These are phyloP conservation scores for Leucoraja erinaceus DNA, from an alignment of 2,113 vertebrate genomes.

Conservation along the genomic window DNA sequence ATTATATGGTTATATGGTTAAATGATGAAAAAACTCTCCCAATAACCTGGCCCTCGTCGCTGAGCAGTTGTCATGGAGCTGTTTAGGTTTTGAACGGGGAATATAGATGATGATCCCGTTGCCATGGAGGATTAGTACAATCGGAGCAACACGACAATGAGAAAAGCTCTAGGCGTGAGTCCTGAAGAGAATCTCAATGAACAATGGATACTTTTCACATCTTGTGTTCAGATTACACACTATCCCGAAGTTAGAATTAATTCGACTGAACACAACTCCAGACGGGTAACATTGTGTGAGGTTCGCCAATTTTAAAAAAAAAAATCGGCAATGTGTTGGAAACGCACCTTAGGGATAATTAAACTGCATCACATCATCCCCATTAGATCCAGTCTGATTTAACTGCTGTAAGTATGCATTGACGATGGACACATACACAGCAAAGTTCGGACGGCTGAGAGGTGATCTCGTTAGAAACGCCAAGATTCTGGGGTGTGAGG, in stretches of 20 bases:
- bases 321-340: not conserved
- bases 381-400: not conserved
- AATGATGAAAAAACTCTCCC: not conserved
- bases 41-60: not conserved
- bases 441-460: no score
- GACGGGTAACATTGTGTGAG: not conserved
- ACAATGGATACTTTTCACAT: not conserved
- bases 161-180: not conserved
- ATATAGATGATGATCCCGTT: not conserved
- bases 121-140: slow-evolving; percentile 15
- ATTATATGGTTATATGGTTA: no score
- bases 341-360: not conserved
- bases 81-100: no score
- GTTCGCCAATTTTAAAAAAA: not conserved
- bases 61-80: slow-evolving; percentile 24
- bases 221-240: slow-evolving; percentile 23
- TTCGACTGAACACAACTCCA: not conserved
- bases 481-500: no score
- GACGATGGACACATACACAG: no score
- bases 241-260: not conserved
- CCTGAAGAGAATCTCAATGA: not conserved
- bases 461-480: no score
- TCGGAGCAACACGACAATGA: not conserved
- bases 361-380: not conserved
- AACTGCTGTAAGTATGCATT: no score